These are phyloP conservation scores for Chironomus tepperi DNA, from an alignment of 1,140 invertebrate genomes.

Conservation along the genomic window DNA sequence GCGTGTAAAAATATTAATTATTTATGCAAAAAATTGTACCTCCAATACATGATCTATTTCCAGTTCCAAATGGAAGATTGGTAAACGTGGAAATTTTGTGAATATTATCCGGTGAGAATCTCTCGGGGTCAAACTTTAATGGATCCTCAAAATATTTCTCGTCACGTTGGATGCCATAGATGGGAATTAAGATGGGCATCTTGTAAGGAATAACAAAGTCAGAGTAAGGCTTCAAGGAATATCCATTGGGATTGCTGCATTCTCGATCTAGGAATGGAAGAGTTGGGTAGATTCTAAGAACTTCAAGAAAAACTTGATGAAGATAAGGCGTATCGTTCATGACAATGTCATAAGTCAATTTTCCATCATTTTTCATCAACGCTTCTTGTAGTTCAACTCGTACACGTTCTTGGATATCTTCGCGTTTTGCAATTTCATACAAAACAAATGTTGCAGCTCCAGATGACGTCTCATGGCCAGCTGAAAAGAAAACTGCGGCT, in stretches of 20 bases:
- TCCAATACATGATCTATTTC: constrained; percentile 69
- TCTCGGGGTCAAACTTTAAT: constrained; percentile 53
- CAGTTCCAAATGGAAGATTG: constrained; percentile 70
- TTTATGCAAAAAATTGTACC: constrained; percentile 27
- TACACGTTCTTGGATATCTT: constrained; percentile 55
- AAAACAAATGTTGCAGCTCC: constrained; percentile 55
- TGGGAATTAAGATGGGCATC: constrained; percentile 36
- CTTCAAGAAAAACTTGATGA: constrained; percentile 46
- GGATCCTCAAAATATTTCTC: constrained; percentile 54
- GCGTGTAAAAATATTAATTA: too few species aligned
- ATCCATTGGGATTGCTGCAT: constrained; percentile 29
- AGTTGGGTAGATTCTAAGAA: constrained; percentile 36
- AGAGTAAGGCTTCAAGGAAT: constrained; percentile 31
- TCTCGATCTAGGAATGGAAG: constrained; percentile 31
- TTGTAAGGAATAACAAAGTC: constrained; percentile 31
- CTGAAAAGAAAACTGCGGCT: constrained; percentile 59
- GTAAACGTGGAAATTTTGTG: constrained; percentile 41
- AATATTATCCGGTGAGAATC: constrained; percentile 46
- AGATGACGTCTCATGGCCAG: constrained; percentile 70
- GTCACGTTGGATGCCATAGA: constrained; percentile 36
- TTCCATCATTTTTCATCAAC: constrained; percentile 40
- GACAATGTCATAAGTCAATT: constrained; percentile 49
- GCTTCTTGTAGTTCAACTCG: constrained; percentile 52
- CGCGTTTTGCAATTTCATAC: constrained; percentile 57
- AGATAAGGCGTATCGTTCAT: constrained; percentile 54